Evolutionary conservation across 2,888 invertebrate genomes (phyloP), one percentile per base, ranked within the genome.

Genomic region (Brenthis daphne): DNA sequence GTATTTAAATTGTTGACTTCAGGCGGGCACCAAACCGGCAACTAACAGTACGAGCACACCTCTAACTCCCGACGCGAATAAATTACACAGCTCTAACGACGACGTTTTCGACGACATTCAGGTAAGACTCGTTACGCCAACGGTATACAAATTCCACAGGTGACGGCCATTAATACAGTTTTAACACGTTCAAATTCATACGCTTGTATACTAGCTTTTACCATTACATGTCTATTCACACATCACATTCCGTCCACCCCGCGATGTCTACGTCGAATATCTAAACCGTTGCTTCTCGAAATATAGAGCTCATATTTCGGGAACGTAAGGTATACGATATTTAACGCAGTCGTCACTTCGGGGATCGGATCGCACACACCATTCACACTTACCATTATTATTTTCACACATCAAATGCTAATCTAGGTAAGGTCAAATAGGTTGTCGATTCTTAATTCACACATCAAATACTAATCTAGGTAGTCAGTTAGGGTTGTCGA

Each of bases 181-280:
- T 60, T 91, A 89, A 92, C 91, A 90, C 91, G 92, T 90, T 92
- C 92, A 91, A 91, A 89, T 89, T 83, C 82, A 85, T 79, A 86
- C 88, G 74, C 73, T 74, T 73, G 8, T 51, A 56, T 16, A 61
- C 54, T 67, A 67, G 73, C 74, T 75, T 73, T 57, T 57, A 67
- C 51, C 50, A 58, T 64, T 24, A 57, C 57, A 54, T 69, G 54
- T 69, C 57, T 70, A 68, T 55, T 48, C 53, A 67, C 60, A 64
- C 70, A 16, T 69, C 67, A 70, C 72, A 57, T 69, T 37, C 71
- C 79, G 76, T 81, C 80, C 77, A 71, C 67, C 76, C 74, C 55
- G 74, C 68, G 76, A 77, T 79, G 72, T 75, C 73, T 75, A 78
- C 75, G 83, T 77, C 70, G 76, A 81, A 77, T 86, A 80, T 77